Evolutionary conservation across 1,140 invertebrate genomes (phyloP).

Genomic region (Lysiphlebus fabarum): DNA sequence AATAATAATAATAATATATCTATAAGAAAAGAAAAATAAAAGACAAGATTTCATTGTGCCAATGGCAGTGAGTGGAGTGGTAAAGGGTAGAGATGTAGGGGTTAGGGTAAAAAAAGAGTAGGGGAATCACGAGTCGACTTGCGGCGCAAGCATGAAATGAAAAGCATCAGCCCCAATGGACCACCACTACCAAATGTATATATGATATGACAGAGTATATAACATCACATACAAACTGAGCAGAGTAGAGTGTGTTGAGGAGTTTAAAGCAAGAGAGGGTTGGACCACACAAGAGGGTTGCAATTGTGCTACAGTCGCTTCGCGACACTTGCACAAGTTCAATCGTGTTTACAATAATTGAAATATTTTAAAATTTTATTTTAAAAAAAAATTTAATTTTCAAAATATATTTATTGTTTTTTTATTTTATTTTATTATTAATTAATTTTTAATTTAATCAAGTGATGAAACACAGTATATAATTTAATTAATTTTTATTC

Average conservation of each 20-base stretch:
- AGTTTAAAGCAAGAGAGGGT: constrained; percentile 30
- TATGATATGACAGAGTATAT: background rate
- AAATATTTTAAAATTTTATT: too few relatives aligned
- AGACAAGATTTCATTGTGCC: too few relatives aligned
- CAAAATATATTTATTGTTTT: background rate
- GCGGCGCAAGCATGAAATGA: constrained; percentile 12
- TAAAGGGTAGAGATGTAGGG: too few relatives aligned
- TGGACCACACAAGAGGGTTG: constrained; percentile 45
- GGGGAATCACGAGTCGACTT: constrained; percentile 4
- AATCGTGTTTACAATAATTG: constrained; percentile 38
- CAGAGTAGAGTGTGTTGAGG: constrained; percentile 12
- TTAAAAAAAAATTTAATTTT: too few relatives aligned
- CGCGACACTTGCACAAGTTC: constrained; percentile 50
- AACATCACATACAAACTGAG: too few relatives aligned
- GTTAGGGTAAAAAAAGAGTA: background rate
- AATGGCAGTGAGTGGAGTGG: too few relatives aligned
- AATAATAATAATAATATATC: too few relatives aligned
- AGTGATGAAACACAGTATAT: too few relatives aligned
- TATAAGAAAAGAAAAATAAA: too few relatives aligned
- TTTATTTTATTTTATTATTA: background rate
- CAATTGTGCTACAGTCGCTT: constrained; percentile 54
- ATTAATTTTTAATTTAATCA: too few relatives aligned
- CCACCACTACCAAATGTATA: too few relatives aligned
- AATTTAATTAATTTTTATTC: too few relatives aligned
- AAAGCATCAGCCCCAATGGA: background rate